Conservation (phyloP, 2,797 vertebrate genomes). For the Netta rufina region DNA sequence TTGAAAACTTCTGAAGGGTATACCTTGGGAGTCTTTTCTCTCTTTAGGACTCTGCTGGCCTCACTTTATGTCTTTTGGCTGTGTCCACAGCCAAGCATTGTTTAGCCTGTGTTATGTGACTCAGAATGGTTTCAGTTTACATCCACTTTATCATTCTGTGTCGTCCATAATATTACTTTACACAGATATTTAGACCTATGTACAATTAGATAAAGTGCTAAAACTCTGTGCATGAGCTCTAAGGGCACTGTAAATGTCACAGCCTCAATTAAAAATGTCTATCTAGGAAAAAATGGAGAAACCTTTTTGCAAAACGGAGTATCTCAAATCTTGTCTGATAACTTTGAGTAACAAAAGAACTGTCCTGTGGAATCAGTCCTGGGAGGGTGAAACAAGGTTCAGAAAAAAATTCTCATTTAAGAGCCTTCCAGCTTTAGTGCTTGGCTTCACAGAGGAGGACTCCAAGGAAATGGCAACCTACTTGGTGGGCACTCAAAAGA, state of each 20-base stretch:
- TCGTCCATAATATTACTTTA: neutral
- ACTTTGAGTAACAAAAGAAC: neutral
- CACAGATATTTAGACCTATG: neutral
- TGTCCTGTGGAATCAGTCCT: neutral
- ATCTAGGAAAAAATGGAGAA: neutral
- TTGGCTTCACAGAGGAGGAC: neutral
- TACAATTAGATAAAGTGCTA: neutral
- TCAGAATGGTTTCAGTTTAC: slow-evolving; percentile 11
- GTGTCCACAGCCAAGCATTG: neutral
- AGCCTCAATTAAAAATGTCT: neutral
- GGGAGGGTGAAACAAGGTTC: neutral
- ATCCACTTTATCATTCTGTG: neutral
- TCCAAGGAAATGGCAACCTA: neutral
- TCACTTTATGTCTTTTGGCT: neutral
- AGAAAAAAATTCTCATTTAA: neutral
- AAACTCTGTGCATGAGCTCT: neutral
- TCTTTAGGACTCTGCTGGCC: neutral
- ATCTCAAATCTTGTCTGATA: neutral
- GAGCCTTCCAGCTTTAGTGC: neutral
- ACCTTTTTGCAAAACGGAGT: neutral
- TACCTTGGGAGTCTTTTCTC: neutral
- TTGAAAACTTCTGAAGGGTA: neutral
- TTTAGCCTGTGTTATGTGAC: neutral
- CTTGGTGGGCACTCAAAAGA: neutral
- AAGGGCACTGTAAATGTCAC: neutral